Evolutionary conservation across 2,797 vertebrate species (phyloP).

Genomic region (Gallinago stenura): DNA sequence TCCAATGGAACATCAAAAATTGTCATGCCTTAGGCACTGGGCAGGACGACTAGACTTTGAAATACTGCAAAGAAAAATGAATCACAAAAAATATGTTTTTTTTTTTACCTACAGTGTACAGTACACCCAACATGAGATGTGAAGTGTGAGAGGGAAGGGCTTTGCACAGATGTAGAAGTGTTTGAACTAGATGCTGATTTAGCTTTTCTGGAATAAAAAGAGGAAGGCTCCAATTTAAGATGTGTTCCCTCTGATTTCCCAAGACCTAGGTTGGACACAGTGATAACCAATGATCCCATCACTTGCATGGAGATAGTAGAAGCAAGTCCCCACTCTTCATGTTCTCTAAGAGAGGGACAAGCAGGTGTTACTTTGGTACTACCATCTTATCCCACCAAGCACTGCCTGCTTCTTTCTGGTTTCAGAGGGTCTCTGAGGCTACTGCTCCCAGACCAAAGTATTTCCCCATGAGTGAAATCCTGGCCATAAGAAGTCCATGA

Average conservation of each 20-base stretch:
- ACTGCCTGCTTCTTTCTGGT: not conserved
- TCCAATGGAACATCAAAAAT: not conserved
- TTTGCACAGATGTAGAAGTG: rapidly evolving
- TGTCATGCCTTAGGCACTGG: not conserved
- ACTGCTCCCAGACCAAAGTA: not conserved
- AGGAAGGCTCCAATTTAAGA: not conserved
- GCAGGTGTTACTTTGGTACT: not conserved
- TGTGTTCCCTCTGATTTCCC: not conserved
- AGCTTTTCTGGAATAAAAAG: not conserved
- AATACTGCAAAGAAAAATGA: not conserved
- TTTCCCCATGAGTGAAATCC: not conserved
- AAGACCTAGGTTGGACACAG: not conserved
- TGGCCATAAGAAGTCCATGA: not conserved
- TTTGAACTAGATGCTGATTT: not conserved
- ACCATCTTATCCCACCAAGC: not conserved
- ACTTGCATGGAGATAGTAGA: not conserved
- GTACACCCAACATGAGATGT: not conserved
- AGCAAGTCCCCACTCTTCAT: not conserved
- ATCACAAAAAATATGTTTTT: not conserved
- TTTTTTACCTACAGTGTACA: not conserved
- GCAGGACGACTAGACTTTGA: not conserved
- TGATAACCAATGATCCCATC: not conserved
- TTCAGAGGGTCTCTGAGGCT: not conserved
- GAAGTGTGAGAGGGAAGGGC: not conserved
- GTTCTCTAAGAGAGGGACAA: not conserved